Evolutionary conservation across 2,113 vertebrate genomes (phyloP).

Genomic region (Hippocampus barbouri): DNA sequence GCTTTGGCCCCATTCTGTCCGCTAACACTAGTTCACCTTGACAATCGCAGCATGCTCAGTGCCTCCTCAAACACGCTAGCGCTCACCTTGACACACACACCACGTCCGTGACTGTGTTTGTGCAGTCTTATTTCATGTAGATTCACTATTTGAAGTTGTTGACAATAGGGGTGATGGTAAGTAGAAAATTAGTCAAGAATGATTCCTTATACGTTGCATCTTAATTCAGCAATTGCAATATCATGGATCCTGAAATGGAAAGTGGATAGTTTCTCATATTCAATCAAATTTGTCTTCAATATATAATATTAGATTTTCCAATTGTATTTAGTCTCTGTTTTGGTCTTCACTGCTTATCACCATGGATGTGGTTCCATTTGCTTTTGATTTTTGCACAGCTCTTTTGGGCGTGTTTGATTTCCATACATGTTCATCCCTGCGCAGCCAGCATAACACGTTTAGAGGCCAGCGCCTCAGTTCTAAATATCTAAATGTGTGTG

Average conservation of each 20-base stretch:
- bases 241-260: not conserved
- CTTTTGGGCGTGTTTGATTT: slow-evolving; percentile 55
- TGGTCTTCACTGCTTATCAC: slow-evolving; percentile 9
- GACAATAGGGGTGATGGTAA: not conserved
- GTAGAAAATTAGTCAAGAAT: not conserved
- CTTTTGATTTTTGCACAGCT: slow-evolving; percentile 44
- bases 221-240: not conserved
- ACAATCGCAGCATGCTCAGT: slow-evolving; percentile 50
- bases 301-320: slow-evolving; percentile 21
- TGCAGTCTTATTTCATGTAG: not conserved
- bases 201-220: not conserved
- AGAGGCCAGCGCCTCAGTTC: slow-evolving; percentile 37
- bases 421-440: slow-evolving; percentile 42
- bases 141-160: not conserved
- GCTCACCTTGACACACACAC: slow-evolving; percentile 16
- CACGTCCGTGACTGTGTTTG: not conserved
- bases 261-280: slow-evolving; percentile 12
- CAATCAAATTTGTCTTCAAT: slow-evolving; percentile 22
- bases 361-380: slow-evolving; percentile 23
- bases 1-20: slow-evolving; percentile 57
- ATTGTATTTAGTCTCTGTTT: slow-evolving; percentile 33
- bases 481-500: slow-evolving; percentile 23
- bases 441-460: slow-evolving; percentile 52
- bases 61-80: slow-evolving; percentile 28
- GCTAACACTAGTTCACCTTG: slow-evolving; percentile 50